These are phyloP conservation scores for Carterocephalus palaemon DNA, from an alignment of 2,888 invertebrate species.

Conservation along the genomic window DNA sequence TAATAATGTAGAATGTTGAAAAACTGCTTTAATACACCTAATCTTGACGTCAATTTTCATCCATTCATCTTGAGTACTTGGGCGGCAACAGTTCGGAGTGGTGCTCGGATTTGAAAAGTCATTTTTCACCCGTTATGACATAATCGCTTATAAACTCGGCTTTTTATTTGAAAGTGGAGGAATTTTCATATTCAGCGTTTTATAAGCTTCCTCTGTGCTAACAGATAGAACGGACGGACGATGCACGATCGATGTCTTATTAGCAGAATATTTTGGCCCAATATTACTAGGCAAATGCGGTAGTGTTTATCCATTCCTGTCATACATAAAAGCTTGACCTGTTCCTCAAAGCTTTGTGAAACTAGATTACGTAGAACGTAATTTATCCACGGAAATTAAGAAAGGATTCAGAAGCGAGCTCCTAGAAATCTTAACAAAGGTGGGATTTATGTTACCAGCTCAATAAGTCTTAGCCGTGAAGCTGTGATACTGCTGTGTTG, in stretches of 20 bases:
- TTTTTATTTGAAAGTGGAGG: constrained; percentile 64
- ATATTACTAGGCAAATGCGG: constrained; percentile 10
- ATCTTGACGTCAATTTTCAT: constrained; percentile 57
- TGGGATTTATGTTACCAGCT: constrained; percentile 9
- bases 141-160: constrained; percentile 71
- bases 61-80: constrained; percentile 59
- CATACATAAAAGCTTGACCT: constrained; percentile 9
- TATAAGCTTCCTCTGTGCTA: constrained; percentile 43
- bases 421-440: constrained; percentile 18
- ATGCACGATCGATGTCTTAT: constrained; percentile 23
- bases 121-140: constrained; percentile 70
- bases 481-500: not conserved
- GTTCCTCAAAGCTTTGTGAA: constrained; percentile 6
- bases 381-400: constrained; percentile 21
- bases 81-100: constrained; percentile 43
- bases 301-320: constrained; percentile 13
- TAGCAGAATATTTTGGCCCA: constrained; percentile 20
- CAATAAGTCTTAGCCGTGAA: constrained; percentile 16
- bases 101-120: constrained; percentile 60
- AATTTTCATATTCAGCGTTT: constrained; percentile 65
- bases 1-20: constrained; percentile 19
- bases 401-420: constrained; percentile 8
- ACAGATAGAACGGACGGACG: constrained; percentile 24
- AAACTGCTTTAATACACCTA: constrained; percentile 34
- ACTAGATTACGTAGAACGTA: constrained; percentile 5